Evolutionary conservation across 2,888 invertebrate genomes (phyloP).

Genomic region (Caenorhabditis auriculariae): DNA sequence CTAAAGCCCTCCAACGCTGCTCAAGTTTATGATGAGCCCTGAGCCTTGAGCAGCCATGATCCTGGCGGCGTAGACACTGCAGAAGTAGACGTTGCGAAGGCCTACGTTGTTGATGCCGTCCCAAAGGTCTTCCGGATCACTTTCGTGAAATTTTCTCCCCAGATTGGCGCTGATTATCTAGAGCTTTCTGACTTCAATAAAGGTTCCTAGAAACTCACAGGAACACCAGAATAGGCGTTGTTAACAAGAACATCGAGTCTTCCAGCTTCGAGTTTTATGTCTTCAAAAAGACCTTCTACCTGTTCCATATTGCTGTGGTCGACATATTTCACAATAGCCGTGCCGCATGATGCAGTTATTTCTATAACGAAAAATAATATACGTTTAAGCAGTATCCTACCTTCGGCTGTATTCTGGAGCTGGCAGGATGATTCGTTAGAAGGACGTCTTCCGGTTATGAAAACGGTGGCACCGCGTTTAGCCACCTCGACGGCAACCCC

Average conservation of each 20-base stretch:
- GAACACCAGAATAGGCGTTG: constrained; percentile 28
- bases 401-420: too few species aligned
- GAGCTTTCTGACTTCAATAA: background rate
- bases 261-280: constrained; percentile 1
- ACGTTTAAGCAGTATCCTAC: too few species aligned
- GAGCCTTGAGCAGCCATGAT: too few species aligned
- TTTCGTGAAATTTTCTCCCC: constrained; percentile 65
- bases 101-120: constrained; percentile 66
- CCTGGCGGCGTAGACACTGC: constrained; percentile 64
- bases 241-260: constrained; percentile 32
- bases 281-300: constrained; percentile 11
- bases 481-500: constrained; percentile 63
- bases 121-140: constrained; percentile 63
- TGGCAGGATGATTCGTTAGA: too few species aligned
- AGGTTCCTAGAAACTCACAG: background rate
- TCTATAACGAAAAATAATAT: constrained; percentile 3
- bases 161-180: too few species aligned
- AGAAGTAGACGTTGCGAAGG: constrained; percentile 66
- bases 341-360: constrained; percentile 10
- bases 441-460: constrained; percentile 62
- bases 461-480: constrained; percentile 66
- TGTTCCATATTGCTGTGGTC: constrained; percentile 16
- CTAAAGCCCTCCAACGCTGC: too few species aligned
- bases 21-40: too few species aligned
- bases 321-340: constrained; percentile 7